A percentile compares a stretch with the other conserved stretches of the same genome.
Conservation (phyloP, 2,113 vertebrate genomes). For the Oncorhynchus gorbuscha region DNA sequence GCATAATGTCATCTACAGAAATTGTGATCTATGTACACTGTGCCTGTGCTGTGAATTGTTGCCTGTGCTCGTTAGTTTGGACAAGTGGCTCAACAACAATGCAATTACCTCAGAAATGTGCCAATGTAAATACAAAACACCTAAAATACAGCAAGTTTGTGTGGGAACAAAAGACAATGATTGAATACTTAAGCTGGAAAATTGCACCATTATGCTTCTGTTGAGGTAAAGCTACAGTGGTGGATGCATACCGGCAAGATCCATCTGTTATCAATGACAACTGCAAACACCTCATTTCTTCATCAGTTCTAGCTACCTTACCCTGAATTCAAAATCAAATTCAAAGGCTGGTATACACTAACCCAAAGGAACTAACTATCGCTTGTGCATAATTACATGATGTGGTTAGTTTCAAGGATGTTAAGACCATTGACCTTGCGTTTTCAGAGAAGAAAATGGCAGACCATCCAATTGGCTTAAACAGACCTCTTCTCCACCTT, state of each 20-base stretch:
- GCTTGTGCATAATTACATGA: conserved; percentile 6
- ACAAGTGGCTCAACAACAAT: conserved; percentile 30
- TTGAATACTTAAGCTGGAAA: neutral
- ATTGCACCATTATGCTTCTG: neutral
- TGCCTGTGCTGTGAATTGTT: conserved; percentile 15
- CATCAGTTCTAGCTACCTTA: conserved; percentile 24
- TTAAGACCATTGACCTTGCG: neutral
- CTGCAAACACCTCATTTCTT: conserved; percentile 32
- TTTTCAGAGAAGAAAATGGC: neutral
- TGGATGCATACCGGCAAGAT: neutral
- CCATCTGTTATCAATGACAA: neutral
- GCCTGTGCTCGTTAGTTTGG: conserved; percentile 39
- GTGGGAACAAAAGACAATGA: neutral
- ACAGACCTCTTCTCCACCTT: neutral
- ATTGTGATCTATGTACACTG: neutral
- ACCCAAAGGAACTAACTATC: too few species aligned
- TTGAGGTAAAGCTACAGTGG: neutral
- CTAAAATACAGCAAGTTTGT: neutral
- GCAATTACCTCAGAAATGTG: conserved; percentile 4
- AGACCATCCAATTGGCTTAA: neutral
- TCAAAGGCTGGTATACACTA: too few species aligned
- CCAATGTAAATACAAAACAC: neutral
- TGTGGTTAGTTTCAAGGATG: conserved; percentile 1
- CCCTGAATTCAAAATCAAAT: neutral
- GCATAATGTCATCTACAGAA: conserved; percentile 41